A percentile compares a stretch with the other conserved stretches of the same genome.
Evolutionary conservation across 2,797 vertebrate genomes (phyloP).

Genomic region (Setipinna tenuifilis): DNA sequence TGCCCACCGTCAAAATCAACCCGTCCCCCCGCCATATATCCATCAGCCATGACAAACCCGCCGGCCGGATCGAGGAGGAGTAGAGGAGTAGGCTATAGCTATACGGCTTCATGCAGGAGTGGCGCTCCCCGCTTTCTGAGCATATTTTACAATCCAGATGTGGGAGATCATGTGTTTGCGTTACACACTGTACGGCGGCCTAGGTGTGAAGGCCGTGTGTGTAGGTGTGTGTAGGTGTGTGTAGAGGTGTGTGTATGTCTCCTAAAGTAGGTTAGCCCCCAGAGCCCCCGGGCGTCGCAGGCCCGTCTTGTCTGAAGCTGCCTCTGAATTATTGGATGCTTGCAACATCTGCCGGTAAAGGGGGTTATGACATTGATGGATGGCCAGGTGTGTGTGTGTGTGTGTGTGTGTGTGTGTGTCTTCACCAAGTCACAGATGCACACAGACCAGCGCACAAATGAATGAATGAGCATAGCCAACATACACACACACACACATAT

Average conservation of each 20-base stretch:
- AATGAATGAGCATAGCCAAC: neutral
- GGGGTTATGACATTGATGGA: constrained; percentile 74
- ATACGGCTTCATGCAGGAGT: neutral
- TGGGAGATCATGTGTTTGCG: constrained; percentile 53
- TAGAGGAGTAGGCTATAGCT: neutral
- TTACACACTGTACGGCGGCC: constrained; percentile 35
- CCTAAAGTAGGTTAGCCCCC: constrained; percentile 68
- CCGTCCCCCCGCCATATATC: neutral
- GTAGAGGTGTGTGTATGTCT: neutral
- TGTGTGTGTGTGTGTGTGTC: constrained; percentile 27
- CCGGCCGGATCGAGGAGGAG: neutral
- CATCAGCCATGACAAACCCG: neutral
- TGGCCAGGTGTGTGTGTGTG: constrained; percentile 71
- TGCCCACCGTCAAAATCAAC: neutral
- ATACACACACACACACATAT: neutral
- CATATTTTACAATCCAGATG: constrained; percentile 43
- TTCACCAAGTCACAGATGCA: neutral
- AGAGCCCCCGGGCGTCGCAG: constrained; percentile 60
- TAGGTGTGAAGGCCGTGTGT: constrained; percentile 41
- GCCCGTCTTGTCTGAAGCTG: constrained; percentile 71
- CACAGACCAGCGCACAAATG: neutral
- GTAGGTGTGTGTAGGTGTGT: too few relatives aligned
- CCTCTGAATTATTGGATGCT: constrained; percentile 76
- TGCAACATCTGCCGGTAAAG: constrained; percentile 76
- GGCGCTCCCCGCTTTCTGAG: neutral